Conservation (phyloP, 2,888 invertebrate genomes). For the Gortyna flavago region DNA sequence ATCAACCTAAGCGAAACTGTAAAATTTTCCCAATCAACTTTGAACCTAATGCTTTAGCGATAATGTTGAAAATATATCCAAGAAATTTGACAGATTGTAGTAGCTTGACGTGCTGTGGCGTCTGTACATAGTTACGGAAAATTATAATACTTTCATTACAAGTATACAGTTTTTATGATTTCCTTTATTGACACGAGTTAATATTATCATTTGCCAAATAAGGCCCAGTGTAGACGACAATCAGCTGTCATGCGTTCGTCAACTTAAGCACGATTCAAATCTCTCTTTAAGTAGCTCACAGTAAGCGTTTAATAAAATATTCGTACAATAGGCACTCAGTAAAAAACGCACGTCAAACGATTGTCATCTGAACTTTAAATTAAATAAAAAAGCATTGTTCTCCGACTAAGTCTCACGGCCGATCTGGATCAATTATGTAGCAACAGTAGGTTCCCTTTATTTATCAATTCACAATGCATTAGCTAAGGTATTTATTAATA, state of each 20-base stretch:
- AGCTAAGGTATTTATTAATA: constrained; percentile 25
- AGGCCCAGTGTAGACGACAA: constrained; percentile 26
- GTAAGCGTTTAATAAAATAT: neutral
- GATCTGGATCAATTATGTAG: constrained; percentile 28
- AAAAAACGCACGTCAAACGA: constrained; percentile 13
- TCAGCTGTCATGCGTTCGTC: constrained; percentile 22
- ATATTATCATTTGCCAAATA: constrained; percentile 5
- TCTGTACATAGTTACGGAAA: neutral
- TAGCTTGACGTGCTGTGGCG: no score
- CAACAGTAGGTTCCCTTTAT: constrained; percentile 7
- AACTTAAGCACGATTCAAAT: constrained; percentile 18
- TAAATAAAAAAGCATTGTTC: constrained; percentile 29
- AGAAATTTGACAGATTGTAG: no score
- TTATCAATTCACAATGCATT: constrained; percentile 36
- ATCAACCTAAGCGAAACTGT: no score
- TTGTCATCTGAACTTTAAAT: constrained; percentile 44
- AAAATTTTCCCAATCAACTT: no score
- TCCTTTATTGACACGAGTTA: neutral
- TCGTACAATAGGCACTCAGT: neutral
- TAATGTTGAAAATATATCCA: no score
- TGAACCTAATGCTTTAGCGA: no score
- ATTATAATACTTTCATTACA: neutral
- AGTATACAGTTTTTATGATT: neutral
- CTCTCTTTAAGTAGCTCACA: constrained; percentile 22
- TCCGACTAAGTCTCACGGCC: constrained; percentile 5